Conservation (phyloP, 2,797 vertebrate genomes). For the Myotis myotis region DNA sequence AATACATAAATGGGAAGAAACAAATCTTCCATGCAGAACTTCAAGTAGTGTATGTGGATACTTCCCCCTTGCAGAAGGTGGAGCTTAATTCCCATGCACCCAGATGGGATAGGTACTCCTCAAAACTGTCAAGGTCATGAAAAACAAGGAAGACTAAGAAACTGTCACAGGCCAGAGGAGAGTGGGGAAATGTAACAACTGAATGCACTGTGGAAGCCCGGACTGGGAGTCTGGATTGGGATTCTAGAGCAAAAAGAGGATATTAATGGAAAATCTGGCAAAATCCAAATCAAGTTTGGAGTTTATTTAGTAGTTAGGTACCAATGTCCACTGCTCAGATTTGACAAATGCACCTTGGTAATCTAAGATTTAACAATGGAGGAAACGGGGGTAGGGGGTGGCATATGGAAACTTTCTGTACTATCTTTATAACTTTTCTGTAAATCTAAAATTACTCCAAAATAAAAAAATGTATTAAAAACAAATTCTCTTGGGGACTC, state of each 20-base stretch:
- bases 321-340: background rate
- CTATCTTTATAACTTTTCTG: background rate
- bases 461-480: slow-evolving; percentile 40
- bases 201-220: background rate
- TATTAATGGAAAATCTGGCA: background rate
- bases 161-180: background rate
- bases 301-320: background rate
- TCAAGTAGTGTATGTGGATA: background rate
- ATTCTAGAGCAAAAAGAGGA: background rate
- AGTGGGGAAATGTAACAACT: fast-evolving
- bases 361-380: background rate
- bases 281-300: background rate
- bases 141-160: background rate
- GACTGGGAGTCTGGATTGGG: background rate
- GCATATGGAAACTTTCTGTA: background rate
- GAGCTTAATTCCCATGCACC: background rate
- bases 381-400: fast-evolving
- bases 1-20: background rate
- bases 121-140: background rate
- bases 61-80: background rate
- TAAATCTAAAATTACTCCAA: slow-evolving; percentile 16
- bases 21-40: background rate
- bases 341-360: background rate
- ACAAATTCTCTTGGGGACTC: background rate
- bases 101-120: background rate